Evolutionary conservation across 2,113 vertebrate genomes (phyloP).

Genomic region (Oceanites oceanicus): DNA sequence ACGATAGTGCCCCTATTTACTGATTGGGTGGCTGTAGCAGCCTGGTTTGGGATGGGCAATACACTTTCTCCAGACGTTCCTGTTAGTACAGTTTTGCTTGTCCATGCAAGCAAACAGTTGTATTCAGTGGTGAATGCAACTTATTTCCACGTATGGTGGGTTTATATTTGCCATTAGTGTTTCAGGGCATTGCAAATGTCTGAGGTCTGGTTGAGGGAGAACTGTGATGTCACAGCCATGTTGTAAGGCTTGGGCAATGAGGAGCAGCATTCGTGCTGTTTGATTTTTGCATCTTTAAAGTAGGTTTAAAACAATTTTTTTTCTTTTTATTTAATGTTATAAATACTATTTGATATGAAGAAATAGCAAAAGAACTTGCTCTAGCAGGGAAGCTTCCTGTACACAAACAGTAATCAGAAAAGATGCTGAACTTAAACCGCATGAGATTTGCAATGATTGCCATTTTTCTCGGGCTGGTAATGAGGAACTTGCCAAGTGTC

Average conservation of each 20-base stretch:
- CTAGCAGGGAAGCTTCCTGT: background rate
- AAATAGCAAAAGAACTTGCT: background rate
- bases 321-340: background rate
- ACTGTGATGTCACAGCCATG: background rate
- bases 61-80: background rate
- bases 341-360: background rate
- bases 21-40: background rate
- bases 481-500: background rate
- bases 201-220: background rate
- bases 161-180: background rate
- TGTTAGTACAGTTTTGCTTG: background rate
- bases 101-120: background rate
- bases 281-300: background rate
- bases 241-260: background rate
- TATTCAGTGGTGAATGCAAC: background rate
- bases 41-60: background rate
- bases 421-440: background rate
- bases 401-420: background rate
- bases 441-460: background rate
- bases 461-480: background rate
- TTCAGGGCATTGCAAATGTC: background rate
- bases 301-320: background rate
- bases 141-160: background rate
- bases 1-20: background rate
- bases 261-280: background rate